These are phyloP conservation scores for Drosophila triauraria DNA, from an alignment of 1,140 invertebrate species.

Conservation along the genomic window DNA sequence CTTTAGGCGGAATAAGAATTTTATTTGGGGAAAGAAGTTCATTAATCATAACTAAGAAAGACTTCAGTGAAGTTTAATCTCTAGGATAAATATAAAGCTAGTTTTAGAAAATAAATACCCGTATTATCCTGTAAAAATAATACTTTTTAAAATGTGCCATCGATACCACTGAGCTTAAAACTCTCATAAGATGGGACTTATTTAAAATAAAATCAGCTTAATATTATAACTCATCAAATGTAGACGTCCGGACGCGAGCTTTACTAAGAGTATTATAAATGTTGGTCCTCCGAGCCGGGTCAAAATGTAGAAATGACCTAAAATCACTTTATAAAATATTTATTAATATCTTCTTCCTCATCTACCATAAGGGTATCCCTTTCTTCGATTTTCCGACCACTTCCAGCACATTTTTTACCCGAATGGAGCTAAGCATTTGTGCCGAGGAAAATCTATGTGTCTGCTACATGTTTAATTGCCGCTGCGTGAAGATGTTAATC, in stretches of 20 bases:
- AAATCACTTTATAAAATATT: too few relatives aligned
- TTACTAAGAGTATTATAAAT: too few relatives aligned
- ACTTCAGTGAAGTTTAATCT: background rate
- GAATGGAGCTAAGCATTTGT: conserved; percentile 21
- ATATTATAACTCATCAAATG: too few relatives aligned
- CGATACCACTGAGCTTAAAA: too few relatives aligned
- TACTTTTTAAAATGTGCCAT: too few relatives aligned
- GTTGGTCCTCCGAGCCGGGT: too few relatives aligned
- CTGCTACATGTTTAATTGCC: conserved; percentile 65
- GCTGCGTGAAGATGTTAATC: conserved; percentile 66
- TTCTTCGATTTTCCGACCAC: background rate
- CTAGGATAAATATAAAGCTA: background rate
- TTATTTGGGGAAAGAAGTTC: background rate
- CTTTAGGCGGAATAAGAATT: background rate
- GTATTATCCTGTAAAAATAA: too few relatives aligned
- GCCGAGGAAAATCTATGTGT: conserved; percentile 50
- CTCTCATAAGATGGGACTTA: too few relatives aligned
- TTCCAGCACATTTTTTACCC: conserved; percentile 18
- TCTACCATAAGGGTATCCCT: background rate
- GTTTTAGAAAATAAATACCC: background rate
- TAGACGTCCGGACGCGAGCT: too few relatives aligned
- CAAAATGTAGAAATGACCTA: too few relatives aligned
- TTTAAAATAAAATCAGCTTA: too few relatives aligned
- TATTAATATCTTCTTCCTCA: too few relatives aligned
- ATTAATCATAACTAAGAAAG: background rate